Percentiles rank a stretch among this genome's conserved stretches.
Conservation (phyloP, 1,140 invertebrate genomes). For the Panagrolaimus sp. region DNA sequence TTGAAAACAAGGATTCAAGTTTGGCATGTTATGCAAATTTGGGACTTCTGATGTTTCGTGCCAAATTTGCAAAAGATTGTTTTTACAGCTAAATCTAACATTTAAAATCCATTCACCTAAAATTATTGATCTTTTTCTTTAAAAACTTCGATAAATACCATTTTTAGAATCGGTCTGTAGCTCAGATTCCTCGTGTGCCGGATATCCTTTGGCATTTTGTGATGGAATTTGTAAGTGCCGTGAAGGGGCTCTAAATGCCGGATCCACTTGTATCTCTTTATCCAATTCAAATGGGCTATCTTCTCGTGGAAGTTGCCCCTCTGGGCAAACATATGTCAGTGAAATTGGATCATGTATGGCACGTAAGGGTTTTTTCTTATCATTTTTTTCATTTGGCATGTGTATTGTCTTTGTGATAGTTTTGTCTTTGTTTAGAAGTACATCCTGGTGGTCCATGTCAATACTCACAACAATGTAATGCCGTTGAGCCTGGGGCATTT, state of each 20-base stretch:
- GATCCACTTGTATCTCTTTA: constrained; percentile 52
- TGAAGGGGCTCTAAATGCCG: constrained; percentile 55
- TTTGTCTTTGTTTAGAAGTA: constrained; percentile 34
- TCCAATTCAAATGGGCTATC: constrained; percentile 21
- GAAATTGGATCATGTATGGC: constrained; percentile 56
- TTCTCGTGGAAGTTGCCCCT: constrained; percentile 40
- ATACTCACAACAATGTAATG: constrained; percentile 57
- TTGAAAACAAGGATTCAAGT: too few relatives aligned
- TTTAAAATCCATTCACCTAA: too few relatives aligned
- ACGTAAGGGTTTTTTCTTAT: constrained; percentile 34
- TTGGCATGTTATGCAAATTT: too few relatives aligned
- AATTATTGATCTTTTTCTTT: too few relatives aligned
- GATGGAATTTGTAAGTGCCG: constrained; percentile 57
- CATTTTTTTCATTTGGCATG: background rate
- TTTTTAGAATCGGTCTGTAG: constrained; percentile 15
- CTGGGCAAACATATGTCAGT: constrained; percentile 52
- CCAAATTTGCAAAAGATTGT: too few relatives aligned
- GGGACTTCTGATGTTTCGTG: too few relatives aligned
- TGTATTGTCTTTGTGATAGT: constrained; percentile 4
- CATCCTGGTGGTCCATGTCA: constrained; percentile 55
- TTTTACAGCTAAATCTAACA: too few relatives aligned
- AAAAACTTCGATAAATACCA: too few relatives aligned
- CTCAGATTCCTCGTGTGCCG: constrained; percentile 41
- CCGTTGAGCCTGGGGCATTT: constrained; percentile 52
- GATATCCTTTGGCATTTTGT: constrained; percentile 55